Evolutionary conservation across 2,113 vertebrate genomes (phyloP).

Genomic region (Gallinago media): DNA sequence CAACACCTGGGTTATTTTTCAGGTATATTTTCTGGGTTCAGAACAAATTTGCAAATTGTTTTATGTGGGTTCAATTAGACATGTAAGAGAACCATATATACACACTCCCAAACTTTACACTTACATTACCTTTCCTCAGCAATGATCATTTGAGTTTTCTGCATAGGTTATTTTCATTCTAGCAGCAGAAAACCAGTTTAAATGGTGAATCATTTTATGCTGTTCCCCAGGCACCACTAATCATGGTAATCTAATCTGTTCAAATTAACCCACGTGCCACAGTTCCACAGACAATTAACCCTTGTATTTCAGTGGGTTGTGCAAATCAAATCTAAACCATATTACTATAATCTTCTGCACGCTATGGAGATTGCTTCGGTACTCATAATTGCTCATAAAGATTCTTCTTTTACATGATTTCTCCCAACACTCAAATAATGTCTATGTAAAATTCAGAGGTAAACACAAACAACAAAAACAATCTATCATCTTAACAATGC

Average conservation of each 20-base stretch:
- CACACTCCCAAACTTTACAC: not conserved
- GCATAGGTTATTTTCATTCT: not conserved
- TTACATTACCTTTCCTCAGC: not conserved
- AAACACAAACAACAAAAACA: not conserved
- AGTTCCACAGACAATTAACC: constrained; percentile 28
- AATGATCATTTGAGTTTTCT: not conserved
- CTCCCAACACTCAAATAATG: fast-evolving
- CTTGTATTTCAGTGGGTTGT: not conserved
- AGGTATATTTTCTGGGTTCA: not conserved
- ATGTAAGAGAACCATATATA: not conserved
- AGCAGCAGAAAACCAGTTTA: not conserved
- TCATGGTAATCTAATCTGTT: constrained; percentile 21
- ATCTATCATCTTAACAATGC: not conserved
- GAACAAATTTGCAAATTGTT: not conserved
- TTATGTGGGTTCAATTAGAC: not conserved
- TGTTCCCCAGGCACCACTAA: not conserved
- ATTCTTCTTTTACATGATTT: not conserved
- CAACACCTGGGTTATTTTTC: not conserved
- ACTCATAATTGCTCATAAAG: not conserved
- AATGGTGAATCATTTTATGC: not conserved
- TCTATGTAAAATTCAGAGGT: not conserved
- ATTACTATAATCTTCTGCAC: not conserved
- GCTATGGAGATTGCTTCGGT: not conserved
- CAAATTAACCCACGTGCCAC: constrained; percentile 10
- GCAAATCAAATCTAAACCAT: not conserved